Conservation (phyloP, 1,140 invertebrate genomes). For the Caerostris darwini region DNA sequence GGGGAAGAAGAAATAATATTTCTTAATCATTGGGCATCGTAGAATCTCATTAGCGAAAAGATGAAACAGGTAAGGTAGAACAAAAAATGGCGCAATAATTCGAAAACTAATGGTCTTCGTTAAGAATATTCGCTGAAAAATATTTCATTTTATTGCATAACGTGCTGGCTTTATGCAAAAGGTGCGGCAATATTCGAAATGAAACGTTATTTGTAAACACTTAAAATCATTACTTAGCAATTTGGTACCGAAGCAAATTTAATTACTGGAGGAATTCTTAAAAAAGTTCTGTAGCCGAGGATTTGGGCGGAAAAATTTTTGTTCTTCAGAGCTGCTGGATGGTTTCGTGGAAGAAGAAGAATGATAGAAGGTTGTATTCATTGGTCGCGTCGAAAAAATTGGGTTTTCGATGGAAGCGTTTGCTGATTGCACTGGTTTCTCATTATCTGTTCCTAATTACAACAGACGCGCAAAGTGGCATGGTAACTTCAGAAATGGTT, state of each 20-base stretch:
- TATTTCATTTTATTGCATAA: no score
- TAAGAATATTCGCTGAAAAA: no score
- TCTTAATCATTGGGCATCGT: neutral
- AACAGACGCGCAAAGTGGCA: neutral
- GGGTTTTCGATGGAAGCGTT: neutral
- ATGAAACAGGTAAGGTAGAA: neutral
- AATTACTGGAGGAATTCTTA: slow-evolving; percentile 45
- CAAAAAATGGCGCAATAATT: neutral
- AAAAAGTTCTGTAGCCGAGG: neutral
- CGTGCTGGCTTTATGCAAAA: no score
- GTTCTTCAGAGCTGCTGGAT: neutral
- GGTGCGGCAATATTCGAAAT: neutral
- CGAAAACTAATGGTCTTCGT: no score
- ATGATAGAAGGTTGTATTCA: neutral
- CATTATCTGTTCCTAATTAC: slow-evolving; percentile 20
- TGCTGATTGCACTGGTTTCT: neutral
- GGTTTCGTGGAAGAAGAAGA: no score
- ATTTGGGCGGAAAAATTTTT: neutral
- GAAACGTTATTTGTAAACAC: slow-evolving; percentile 37
- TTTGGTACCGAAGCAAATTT: slow-evolving; percentile 26
- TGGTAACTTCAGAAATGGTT: neutral
- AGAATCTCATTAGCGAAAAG: neutral
- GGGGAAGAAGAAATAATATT: neutral
- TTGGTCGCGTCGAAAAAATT: slow-evolving; percentile 33
- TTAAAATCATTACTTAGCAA: slow-evolving; percentile 55